Percentiles rank a stretch among this genome's conserved stretches.
Evolutionary conservation across 2,888 invertebrate species (phyloP).

Genomic region (Archips crataeganus): DNA sequence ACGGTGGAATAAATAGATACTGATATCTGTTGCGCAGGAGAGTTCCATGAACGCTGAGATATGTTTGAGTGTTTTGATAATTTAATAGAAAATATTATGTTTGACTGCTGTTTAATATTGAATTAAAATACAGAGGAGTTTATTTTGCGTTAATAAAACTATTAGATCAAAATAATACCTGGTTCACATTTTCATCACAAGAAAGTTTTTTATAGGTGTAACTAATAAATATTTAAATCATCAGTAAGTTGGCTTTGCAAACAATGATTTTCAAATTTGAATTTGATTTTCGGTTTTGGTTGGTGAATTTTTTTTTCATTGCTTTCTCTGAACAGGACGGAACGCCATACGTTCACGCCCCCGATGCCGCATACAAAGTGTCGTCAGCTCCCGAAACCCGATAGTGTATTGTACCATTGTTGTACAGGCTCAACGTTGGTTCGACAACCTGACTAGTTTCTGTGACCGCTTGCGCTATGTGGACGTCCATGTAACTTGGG

Average conservation of each 20-base stretch:
- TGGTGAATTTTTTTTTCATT: background rate
- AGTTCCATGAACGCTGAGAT: background rate
- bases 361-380: constrained; percentile 71
- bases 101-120: too few relatives aligned
- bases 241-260: too few relatives aligned
- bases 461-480: constrained; percentile 70
- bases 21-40: constrained; percentile 9
- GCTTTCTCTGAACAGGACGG: constrained; percentile 38
- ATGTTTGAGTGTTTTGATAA: constrained; percentile 1
- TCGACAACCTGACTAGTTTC: constrained; percentile 80
- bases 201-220: background rate
- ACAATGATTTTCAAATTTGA: too few relatives aligned
- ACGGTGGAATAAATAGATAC: constrained; percentile 14
- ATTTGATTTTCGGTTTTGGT: background rate
- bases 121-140: too few relatives aligned
- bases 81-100: background rate
- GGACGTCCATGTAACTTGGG: constrained; percentile 66
- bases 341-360: constrained; percentile 65
- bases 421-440: constrained; percentile 56
- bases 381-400: constrained; percentile 63
- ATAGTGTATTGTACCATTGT: constrained; percentile 71
- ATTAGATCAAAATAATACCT: background rate
- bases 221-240: too few relatives aligned
- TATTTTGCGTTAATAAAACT: too few relatives aligned
- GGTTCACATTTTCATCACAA: background rate